These are phyloP conservation scores for Australoheros scitulus DNA, from an alignment of 2,113 vertebrate genomes.

Conservation along the genomic window DNA sequence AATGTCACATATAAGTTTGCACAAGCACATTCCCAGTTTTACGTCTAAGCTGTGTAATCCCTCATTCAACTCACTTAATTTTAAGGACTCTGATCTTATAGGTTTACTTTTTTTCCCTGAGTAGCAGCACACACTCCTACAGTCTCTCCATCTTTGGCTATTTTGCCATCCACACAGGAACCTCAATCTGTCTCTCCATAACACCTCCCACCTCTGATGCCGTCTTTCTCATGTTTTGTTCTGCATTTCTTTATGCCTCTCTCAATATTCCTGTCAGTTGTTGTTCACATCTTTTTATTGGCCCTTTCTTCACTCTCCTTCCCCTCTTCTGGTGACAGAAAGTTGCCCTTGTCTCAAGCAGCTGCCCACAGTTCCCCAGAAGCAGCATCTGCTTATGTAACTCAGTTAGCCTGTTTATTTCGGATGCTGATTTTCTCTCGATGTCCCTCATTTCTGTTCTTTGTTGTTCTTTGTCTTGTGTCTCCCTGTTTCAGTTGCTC, in stretches of 20 bases:
- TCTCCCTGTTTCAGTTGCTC: slow-evolving; percentile 52
- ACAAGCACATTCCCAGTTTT: slow-evolving; percentile 39
- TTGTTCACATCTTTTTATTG: slow-evolving; percentile 34
- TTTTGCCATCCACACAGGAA: slow-evolving; percentile 25
- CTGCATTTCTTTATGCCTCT: slow-evolving; percentile 36
- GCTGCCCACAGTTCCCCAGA: slow-evolving; percentile 59
- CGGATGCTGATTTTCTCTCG: slow-evolving; percentile 63
- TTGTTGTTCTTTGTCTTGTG: slow-evolving; percentile 51
- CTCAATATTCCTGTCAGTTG: slow-evolving; percentile 22
- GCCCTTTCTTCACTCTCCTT: slow-evolving; percentile 34
- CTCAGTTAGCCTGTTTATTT: slow-evolving; percentile 76
- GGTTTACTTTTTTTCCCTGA: slow-evolving; percentile 18
- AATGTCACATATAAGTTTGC: not conserved
- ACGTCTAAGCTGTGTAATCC: slow-evolving; percentile 48
- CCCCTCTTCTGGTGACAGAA: slow-evolving; percentile 50
- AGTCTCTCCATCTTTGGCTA: not conserved
- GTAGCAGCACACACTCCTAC: not conserved
- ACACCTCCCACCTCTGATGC: not conserved
- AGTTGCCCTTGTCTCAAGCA: slow-evolving; percentile 65
- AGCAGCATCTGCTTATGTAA: slow-evolving; percentile 81
- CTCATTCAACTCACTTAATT: slow-evolving; percentile 34
- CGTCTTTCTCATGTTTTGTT: not conserved
- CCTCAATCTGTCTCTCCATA: slow-evolving; percentile 19
- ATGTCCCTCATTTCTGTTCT: slow-evolving; percentile 57
- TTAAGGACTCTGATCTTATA: slow-evolving; percentile 10